Conservation (phyloP, 2,113 vertebrate genomes). For the Bucco capensis region DNA sequence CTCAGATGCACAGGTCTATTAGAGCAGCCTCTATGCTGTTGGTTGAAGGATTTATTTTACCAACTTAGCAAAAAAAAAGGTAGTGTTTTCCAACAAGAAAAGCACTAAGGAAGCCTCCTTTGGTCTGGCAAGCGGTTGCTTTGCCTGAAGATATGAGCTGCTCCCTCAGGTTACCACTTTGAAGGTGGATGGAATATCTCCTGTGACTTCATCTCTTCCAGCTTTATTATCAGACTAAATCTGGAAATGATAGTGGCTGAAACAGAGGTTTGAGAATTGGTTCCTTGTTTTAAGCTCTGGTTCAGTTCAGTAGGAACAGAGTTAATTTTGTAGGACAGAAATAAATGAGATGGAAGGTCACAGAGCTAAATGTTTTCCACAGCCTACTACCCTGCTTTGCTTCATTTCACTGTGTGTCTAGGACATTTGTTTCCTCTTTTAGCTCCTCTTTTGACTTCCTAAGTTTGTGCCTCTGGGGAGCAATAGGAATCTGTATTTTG, state of each 20-base stretch:
- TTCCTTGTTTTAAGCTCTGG: not conserved
- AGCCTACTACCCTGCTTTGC: conserved; percentile 17
- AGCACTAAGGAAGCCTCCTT: not conserved
- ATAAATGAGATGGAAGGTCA: conserved; percentile 58
- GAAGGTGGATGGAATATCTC: not conserved
- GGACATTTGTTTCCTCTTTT: not conserved
- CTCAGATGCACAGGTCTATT: not conserved
- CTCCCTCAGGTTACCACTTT: not conserved
- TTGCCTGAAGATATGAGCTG: not conserved
- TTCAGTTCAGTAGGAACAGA: conserved; percentile 37
- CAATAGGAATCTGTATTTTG: conserved; percentile 1
- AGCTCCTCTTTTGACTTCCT: not conserved
- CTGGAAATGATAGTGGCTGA: not conserved
- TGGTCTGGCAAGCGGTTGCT: not conserved
- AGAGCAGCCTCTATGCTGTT: not conserved
- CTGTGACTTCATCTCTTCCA: not conserved
- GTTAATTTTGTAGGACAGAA: conserved; percentile 57
- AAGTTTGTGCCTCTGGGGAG: not conserved
- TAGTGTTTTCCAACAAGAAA: not conserved
- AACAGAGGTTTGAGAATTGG: not conserved
- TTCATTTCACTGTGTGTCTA: conserved; percentile 27
- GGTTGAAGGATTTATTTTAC: conserved; percentile 4
- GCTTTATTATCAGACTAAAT: not conserved
- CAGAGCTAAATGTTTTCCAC: conserved; percentile 34
- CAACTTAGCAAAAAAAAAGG: not conserved